These are phyloP conservation scores for Pseudachorutes palmiensis DNA, from an alignment of 1,140 invertebrate species.

Conservation along the genomic window DNA sequence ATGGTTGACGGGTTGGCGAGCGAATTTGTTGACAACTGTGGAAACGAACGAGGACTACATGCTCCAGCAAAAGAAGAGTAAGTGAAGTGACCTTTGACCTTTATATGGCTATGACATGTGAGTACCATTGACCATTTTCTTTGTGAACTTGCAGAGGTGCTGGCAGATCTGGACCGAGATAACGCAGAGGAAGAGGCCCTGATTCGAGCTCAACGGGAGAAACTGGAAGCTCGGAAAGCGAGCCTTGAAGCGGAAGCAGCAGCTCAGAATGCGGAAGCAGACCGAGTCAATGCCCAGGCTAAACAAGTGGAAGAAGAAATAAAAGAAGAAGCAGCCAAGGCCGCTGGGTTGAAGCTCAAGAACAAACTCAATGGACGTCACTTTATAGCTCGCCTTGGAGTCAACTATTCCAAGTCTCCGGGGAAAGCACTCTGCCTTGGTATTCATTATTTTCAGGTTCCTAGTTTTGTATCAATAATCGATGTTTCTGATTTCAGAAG, in stretches of 20 bases:
- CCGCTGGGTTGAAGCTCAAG: too few species aligned
- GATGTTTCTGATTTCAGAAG: constrained; percentile 1
- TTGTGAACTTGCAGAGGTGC: not conserved
- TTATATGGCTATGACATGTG: too few species aligned
- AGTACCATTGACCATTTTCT: too few species aligned
- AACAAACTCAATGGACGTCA: too few species aligned
- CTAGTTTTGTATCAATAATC: not conserved
- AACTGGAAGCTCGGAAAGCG: not conserved
- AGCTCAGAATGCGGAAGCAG: not conserved
- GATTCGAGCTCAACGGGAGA: not conserved
- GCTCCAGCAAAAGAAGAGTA: too few species aligned
- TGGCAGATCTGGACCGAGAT: not conserved
- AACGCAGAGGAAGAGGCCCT: not conserved
- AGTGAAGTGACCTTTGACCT: too few species aligned
- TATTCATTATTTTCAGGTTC: not conserved
- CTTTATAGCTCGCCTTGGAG: too few species aligned
- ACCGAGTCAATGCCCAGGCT: not conserved
- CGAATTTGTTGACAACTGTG: too few species aligned
- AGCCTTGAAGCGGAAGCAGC: not conserved
- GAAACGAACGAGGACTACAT: too few species aligned
- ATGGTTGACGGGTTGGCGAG: too few species aligned
- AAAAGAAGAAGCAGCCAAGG: not conserved
- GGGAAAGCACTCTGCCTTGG: too few species aligned
- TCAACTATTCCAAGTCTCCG: too few species aligned
- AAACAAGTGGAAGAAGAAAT: not conserved